Percentiles rank a stretch among this genome's conserved stretches.
phyloP scores from a whole-genome alignment of 2,113 vertebrate genomes.

The Cebidichthys violaceus region DNA sequence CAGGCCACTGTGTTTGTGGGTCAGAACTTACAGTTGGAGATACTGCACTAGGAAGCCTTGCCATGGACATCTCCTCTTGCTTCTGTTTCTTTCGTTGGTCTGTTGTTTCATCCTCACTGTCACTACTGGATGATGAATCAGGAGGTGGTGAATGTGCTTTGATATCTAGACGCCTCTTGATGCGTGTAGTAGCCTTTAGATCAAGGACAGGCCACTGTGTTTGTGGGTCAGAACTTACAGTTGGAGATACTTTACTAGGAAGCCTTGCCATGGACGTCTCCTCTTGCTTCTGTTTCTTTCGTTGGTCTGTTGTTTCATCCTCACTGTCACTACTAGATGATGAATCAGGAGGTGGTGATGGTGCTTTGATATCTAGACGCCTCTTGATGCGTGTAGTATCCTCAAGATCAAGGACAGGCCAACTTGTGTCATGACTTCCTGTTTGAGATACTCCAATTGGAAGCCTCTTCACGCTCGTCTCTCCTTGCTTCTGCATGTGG shows the following conservation, averaged over 20 bases:
- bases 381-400: not conserved
- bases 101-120: slow-evolving; percentile 8
- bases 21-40: not conserved
- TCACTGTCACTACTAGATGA: slow-evolving; percentile 49
- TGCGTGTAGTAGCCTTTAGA: slow-evolving; percentile 21
- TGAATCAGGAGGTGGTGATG: not conserved
- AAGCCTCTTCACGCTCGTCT: too few relatives aligned
- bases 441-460: not conserved
- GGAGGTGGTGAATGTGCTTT: not conserved
- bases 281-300: not conserved
- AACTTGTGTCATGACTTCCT: not conserved
- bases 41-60: not conserved
- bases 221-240: not conserved
- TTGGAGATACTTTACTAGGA: not conserved
- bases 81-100: too few relatives aligned
- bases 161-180: not conserved
- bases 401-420: slow-evolving; percentile 13
- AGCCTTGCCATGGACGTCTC: not conserved
- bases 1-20: not conserved
- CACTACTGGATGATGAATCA: slow-evolving; percentile 22
- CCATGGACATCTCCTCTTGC: not conserved
- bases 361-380: slow-evolving; percentile 38
- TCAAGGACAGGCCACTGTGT: not conserved
- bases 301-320: slow-evolving; percentile 8
- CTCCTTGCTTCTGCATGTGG: not conserved